A percentile compares a stretch with the other conserved stretches of the same genome.
These are phyloP conservation scores for Esox lucius DNA, from an alignment of 2,797 vertebrate genomes.

Conservation along the genomic window DNA sequence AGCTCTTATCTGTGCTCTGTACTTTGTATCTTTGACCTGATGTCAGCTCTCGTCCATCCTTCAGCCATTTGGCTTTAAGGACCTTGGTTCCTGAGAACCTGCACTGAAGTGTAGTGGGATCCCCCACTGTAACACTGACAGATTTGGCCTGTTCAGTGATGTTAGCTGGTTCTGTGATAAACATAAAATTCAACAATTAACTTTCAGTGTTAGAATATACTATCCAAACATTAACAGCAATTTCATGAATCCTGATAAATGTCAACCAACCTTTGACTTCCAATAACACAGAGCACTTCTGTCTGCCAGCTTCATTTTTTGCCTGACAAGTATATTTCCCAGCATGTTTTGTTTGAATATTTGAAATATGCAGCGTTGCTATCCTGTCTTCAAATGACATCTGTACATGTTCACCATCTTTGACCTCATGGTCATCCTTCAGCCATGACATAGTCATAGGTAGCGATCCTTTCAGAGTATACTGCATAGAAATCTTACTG, in stretches of 20 bases:
- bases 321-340: slow-evolving; percentile 96
- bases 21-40: slow-evolving; percentile 89
- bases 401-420: slow-evolving; percentile 85
- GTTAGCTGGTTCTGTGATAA: slow-evolving; percentile 89
- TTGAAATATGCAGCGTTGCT: slow-evolving; percentile 83
- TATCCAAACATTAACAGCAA: not conserved
- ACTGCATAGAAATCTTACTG: slow-evolving; percentile 85
- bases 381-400: slow-evolving; percentile 86
- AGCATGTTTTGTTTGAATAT: slow-evolving; percentile 83
- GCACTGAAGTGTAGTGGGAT: slow-evolving; percentile 92
- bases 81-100: slow-evolving; percentile 93
- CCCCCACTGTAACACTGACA: slow-evolving; percentile 93
- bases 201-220: not conserved
- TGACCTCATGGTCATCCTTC: slow-evolving; percentile 93
- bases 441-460: slow-evolving; percentile 91
- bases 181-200: slow-evolving; percentile 54
- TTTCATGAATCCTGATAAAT: not conserved
- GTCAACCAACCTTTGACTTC: slow-evolving; percentile 92
- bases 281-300: slow-evolving; percentile 88
- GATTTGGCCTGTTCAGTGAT: slow-evolving; percentile 90
- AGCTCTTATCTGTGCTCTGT: slow-evolving; percentile 85
- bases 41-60: slow-evolving; percentile 84
- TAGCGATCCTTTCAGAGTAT: slow-evolving; percentile 87
- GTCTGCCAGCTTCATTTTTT: slow-evolving; percentile 94
- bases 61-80: slow-evolving; percentile 88